phyloP scores from a whole-genome alignment of 1,140 invertebrate genomes.

The Nautilus pompilius region DNA sequence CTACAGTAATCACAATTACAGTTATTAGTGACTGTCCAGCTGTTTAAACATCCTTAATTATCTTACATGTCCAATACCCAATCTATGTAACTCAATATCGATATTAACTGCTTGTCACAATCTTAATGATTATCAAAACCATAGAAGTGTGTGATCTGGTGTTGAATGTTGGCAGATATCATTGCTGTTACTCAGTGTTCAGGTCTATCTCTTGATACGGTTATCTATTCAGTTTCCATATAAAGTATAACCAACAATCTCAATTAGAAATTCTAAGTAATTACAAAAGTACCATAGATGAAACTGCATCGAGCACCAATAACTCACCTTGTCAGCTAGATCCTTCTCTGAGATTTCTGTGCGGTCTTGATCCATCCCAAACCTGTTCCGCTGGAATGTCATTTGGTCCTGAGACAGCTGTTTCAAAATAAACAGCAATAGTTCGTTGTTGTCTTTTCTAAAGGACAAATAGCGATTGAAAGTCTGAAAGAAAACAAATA shows the following conservation, averaged over 20 bases:
- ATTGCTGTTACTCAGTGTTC: background rate
- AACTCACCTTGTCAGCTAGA: constrained; percentile 74
- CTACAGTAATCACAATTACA: background rate
- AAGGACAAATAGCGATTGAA: constrained; percentile 92
- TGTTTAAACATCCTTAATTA: too few relatives aligned
- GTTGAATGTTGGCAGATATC: background rate
- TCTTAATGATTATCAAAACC: background rate
- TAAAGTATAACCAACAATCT: background rate
- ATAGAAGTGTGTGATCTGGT: background rate
- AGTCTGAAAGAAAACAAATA: constrained; percentile 63
- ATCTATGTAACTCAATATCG: too few relatives aligned
- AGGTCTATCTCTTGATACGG: background rate
- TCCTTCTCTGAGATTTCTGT: constrained; percentile 91
- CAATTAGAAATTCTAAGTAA: background rate
- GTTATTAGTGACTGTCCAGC: background rate
- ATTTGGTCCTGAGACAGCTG: constrained; percentile 90
- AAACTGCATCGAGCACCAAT: background rate
- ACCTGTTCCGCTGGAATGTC: constrained; percentile 79
- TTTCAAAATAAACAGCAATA: constrained; percentile 91
- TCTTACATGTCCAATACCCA: too few relatives aligned
- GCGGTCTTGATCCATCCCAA: constrained; percentile 61
- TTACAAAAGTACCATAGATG: background rate
- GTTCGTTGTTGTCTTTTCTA: constrained; percentile 93
- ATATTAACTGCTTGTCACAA: too few relatives aligned
- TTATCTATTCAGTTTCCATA: background rate